phyloP scores from a whole-genome alignment of 2,888 invertebrate species.

The Cinara cedri region DNA sequence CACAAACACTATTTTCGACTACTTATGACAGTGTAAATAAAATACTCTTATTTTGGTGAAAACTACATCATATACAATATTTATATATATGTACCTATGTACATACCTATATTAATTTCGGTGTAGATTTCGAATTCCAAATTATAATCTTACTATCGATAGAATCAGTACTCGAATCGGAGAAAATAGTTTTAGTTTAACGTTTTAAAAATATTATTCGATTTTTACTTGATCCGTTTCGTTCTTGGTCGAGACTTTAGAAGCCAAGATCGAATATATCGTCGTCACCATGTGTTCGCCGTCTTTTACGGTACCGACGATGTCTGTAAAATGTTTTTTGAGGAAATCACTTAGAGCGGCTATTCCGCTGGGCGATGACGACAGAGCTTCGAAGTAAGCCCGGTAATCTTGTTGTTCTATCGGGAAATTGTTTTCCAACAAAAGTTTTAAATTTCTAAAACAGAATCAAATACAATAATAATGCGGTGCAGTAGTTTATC shows the following conservation, averaged over 20 bases:
- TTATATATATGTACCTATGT: too few species aligned
- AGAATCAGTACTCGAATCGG: too few species aligned
- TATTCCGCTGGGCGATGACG: constrained; percentile 7
- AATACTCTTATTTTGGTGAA: too few species aligned
- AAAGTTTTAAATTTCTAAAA: constrained; percentile 16
- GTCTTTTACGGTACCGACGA: background rate
- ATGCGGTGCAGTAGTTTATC: too few species aligned
- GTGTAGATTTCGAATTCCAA: too few species aligned
- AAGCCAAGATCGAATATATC: constrained; percentile 13
- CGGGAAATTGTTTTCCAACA: background rate
- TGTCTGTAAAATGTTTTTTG: background rate
- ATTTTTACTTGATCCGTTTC: constrained; percentile 14
- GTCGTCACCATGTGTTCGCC: background rate
- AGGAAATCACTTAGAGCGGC: constrained; percentile 7
- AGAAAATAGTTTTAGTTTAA: too few species aligned
- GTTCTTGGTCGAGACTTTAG: background rate
- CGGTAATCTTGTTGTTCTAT: constrained; percentile 19
- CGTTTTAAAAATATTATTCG: too few species aligned
- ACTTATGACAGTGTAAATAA: too few species aligned
- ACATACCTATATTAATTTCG: too few species aligned
- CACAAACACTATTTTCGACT: too few species aligned
- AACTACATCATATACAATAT: too few species aligned
- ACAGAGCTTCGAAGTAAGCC: background rate
- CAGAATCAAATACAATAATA: background rate
- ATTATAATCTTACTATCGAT: too few species aligned